Conservation (phyloP, 2,888 invertebrate species). For the Pharmacophagus antenor region DNA sequence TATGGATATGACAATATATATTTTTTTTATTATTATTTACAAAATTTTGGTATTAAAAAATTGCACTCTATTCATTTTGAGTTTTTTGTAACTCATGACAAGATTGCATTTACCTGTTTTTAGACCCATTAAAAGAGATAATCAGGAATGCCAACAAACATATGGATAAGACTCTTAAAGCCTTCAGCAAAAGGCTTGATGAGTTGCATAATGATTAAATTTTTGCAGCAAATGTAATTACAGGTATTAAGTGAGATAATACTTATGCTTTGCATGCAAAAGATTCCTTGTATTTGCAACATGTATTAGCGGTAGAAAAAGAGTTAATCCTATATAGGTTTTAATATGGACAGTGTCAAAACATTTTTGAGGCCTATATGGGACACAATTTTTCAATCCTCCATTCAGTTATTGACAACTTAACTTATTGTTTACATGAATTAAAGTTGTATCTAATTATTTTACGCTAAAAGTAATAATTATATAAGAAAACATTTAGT, state of each 20-base stretch:
- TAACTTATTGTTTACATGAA: too few relatives aligned
- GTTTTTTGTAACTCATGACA: neutral
- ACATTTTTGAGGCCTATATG: too few relatives aligned
- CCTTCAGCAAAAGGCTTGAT: slow-evolving; percentile 56
- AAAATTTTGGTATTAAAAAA: too few relatives aligned
- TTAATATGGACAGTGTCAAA: too few relatives aligned
- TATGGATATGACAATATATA: slow-evolving; percentile 15
- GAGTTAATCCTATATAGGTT: too few relatives aligned
- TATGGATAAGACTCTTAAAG: slow-evolving; percentile 61
- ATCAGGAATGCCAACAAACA: slow-evolving; percentile 57
- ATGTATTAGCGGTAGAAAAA: slow-evolving; percentile 32
- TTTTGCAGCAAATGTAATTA: slow-evolving; percentile 20
- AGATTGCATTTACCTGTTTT: slow-evolving; percentile 33
- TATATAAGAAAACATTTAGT: too few relatives aligned
- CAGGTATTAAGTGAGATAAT: slow-evolving; percentile 36
- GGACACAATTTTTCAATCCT: too few relatives aligned
- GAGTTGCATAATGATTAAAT: slow-evolving; percentile 55
- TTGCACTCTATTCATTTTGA: too few relatives aligned
- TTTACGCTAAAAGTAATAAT: neutral
- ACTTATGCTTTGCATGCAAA: slow-evolving; percentile 51
- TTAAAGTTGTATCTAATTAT: neutral
- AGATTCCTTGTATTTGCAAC: slow-evolving; percentile 24
- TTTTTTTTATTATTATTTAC: neutral
- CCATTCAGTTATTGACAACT: too few relatives aligned
- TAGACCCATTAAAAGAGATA: slow-evolving; percentile 53